A percentile compares a stretch with the other conserved stretches of the same genome.
Evolutionary conservation across 2,888 invertebrate species (phyloP).

Genomic region (Brenthis ino): DNA sequence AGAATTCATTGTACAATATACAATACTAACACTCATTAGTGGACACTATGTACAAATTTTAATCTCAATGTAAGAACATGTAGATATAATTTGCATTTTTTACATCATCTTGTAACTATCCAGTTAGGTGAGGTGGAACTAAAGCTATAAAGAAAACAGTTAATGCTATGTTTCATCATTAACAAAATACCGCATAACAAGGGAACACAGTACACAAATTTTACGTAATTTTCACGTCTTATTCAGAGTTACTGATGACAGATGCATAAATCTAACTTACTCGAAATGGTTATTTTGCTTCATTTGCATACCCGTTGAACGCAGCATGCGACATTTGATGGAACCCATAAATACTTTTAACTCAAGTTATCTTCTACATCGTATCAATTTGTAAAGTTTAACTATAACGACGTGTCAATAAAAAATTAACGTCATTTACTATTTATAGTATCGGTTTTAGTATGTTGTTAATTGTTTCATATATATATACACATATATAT

Average conservation of each 20-base stretch:
- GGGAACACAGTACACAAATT: constrained; percentile 24
- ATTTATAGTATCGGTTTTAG: not conserved
- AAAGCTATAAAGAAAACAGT: constrained; percentile 2
- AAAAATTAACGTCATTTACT: not conserved
- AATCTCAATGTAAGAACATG: too few relatives aligned
- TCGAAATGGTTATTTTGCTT: constrained; percentile 28
- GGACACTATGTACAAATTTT: too few relatives aligned
- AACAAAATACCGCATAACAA: constrained; percentile 15
- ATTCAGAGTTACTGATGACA: constrained; percentile 22
- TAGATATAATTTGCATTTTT: too few relatives aligned
- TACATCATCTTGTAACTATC: too few relatives aligned
- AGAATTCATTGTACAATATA: too few relatives aligned
- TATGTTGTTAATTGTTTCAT: not conserved
- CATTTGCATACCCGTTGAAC: constrained; percentile 32
- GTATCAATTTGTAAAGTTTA: constrained; percentile 31
- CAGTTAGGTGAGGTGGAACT: not conserved
- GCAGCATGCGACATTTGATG: constrained; percentile 26
- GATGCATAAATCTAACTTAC: constrained; percentile 27
- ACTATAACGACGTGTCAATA: constrained; percentile 17
- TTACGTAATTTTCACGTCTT: constrained; percentile 33
- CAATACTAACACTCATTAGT: too few relatives aligned
- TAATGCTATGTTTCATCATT: constrained; percentile 11
- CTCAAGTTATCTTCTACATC: constrained; percentile 29
- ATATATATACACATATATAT: too few relatives aligned
- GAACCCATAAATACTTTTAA: constrained; percentile 25